These are phyloP conservation scores for Anolis apletophallus DNA, from an alignment of 2,797 vertebrate species.

Conservation along the genomic window DNA sequence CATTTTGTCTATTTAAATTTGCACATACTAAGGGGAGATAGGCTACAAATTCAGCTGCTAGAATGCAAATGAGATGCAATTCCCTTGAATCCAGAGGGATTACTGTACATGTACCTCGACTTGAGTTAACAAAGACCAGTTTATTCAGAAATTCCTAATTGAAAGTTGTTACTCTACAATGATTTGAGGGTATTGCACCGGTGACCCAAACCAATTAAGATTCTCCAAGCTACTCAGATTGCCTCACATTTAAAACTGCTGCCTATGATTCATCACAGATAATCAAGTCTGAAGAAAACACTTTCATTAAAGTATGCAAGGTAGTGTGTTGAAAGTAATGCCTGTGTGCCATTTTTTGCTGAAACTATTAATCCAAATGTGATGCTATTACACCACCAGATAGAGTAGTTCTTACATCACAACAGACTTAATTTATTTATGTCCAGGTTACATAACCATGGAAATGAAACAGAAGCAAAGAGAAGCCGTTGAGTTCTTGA, in stretches of 20 bases:
- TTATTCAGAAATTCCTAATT: conserved; percentile 11
- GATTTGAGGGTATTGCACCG: not conserved
- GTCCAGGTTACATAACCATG: no score
- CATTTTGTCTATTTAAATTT: conserved; percentile 19
- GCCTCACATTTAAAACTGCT: conserved; percentile 22
- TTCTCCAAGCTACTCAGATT: not conserved
- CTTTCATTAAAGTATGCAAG: conserved; percentile 2
- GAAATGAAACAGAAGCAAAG: no score
- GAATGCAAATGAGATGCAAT: conserved; percentile 4
- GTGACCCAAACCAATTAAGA: not conserved
- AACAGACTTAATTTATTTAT: no score
- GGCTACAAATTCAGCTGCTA: not conserved
- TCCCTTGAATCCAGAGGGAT: not conserved
- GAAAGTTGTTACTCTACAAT: not conserved
- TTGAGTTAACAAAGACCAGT: not conserved
- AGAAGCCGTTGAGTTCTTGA: no score
- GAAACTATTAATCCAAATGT: no score
- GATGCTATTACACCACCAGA: no score
- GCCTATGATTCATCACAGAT: conserved; percentile 2
- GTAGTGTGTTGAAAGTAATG: no score
- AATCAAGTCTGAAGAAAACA: conserved; percentile 8
- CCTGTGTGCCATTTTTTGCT: no score
- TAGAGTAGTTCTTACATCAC: no score
- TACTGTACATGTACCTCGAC: not conserved
- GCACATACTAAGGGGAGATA: not conserved